Base-by-base conservation (phyloP, 2,888 invertebrate genomes). In the Chorisops tibialis region DNA sequence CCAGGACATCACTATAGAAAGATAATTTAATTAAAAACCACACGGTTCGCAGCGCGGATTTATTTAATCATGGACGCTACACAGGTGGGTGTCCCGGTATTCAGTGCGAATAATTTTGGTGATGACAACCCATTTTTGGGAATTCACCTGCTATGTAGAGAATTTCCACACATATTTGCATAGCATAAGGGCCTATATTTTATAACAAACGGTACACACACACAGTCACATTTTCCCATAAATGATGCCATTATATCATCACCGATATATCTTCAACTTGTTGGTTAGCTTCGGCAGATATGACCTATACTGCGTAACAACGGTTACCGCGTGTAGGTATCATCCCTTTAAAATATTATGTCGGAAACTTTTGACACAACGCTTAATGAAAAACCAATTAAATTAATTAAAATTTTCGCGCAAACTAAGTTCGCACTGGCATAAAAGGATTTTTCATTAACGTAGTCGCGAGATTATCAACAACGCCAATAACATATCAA, bases 11-110 rank as follows among this genome's bases (percentile, higher is more conserved):
- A 47, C 24, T 18, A 18, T 41, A 37, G 47, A 12, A 39, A 22
- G 50, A 50, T 60, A 63, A 63, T 63, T 63, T 63, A 63, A 63
- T 63, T 63, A 60, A 63, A 63, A 63, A 61, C 63, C 60, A 59
- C 63, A 61, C 56, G 51, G 47, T 61, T 51, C 43, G 18, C 19
- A 51, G 45, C 50, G n/a, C 50, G n/a, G 47, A 63, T 60, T 60
- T 50, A 56, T 56, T 56, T 56, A 56, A 56, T 56, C 56, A 56
- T 43, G 45, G 41, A 9, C 5, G 7, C 5, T 9, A 30, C 9
- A 30, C 30, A 5, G 5, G 30, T 30, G n/a, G 56, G 24, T 30
- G 56, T 39, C 9, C 38, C n/a, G 4, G 11, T 38, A 12, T n/a
- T 16, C 6, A 12, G 16, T 50, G 50, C 7, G 19, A 18, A n/a